A percentile compares a stretch with the other conserved stretches of the same genome.
phyloP scores from a whole-genome alignment of 2,113 vertebrate genomes.

The Percopsis transmontana region DNA sequence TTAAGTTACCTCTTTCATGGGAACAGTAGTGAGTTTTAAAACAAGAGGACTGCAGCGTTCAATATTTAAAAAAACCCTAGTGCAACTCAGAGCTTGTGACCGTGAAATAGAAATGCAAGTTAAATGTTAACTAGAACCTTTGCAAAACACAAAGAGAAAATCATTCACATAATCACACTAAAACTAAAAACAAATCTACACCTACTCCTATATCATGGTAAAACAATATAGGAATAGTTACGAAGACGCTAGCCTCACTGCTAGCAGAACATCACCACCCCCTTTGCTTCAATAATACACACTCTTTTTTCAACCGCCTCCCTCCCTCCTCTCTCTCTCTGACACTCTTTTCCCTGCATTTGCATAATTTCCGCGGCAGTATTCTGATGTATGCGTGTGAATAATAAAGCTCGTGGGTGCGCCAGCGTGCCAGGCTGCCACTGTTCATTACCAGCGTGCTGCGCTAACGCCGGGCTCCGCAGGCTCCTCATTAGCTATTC shows the following conservation, averaged over 20 bases:
- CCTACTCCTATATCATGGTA: constrained; percentile 57
- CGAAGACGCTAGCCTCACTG: constrained; percentile 34
- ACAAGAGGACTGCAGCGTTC: no score
- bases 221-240: constrained; percentile 47
- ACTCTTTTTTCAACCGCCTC: constrained; percentile 12
- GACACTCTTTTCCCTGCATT: constrained; percentile 40
- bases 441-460: constrained; percentile 63
- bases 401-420: constrained; percentile 66
- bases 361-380: constrained; percentile 66
- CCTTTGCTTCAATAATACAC: constrained; percentile 39
- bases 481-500: constrained; percentile 67
- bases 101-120: no score
- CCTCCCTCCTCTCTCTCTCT: constrained; percentile 3
- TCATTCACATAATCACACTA: constrained; percentile 18
- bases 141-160: constrained; percentile 35
- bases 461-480: constrained; percentile 53
- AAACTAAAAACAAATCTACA: constrained; percentile 29
- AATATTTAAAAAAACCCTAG: no score
- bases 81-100: no score
- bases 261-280: constrained; percentile 4
- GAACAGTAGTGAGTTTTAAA: no score
- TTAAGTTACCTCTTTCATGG: no score
- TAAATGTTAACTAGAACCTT: no score
- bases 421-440: constrained; percentile 58
- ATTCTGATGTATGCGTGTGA: constrained; percentile 71